Evolutionary conservation across 2,888 invertebrate genomes (phyloP).

Genomic region (Pammene aurita): DNA sequence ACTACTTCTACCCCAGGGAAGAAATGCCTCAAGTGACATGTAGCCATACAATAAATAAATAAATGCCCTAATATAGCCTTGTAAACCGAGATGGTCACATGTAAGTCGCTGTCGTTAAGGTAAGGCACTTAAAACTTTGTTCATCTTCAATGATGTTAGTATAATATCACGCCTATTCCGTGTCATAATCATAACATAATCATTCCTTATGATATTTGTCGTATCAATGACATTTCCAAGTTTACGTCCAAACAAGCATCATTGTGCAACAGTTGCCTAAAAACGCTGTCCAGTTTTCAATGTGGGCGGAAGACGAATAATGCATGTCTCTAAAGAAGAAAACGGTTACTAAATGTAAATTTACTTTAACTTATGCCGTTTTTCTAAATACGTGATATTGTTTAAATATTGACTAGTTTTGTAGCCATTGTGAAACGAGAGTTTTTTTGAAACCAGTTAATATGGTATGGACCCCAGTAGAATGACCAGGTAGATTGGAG

Average conservation of each 20-base stretch:
- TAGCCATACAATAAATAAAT: no score
- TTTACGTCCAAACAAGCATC: neutral
- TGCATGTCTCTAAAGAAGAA: neutral
- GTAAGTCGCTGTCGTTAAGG: no score
- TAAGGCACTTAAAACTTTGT: no score
- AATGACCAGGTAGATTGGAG: no score
- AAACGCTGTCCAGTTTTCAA: slow-evolving; percentile 7
- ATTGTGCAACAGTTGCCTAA: slow-evolving; percentile 2
- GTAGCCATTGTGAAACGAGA: no score
- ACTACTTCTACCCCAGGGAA: no score
- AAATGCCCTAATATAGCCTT: no score
- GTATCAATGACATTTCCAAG: slow-evolving; percentile 4
- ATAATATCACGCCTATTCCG: neutral
- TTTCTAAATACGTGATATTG: neutral
- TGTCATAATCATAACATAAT: neutral
- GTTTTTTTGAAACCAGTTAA: no score
- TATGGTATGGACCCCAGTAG: no score
- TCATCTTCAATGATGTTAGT: no score
- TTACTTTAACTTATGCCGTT: neutral
- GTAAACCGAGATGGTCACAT: no score
- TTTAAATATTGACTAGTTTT: neutral
- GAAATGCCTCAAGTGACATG: no score
- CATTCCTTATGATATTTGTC: neutral
- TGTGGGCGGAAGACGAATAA: slow-evolving; percentile 6
- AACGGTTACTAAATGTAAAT: neutral